Evolutionary conservation across 1,140 invertebrate species (phyloP), one percentile per base, ranked within the genome.

Genomic region (Lycorma delicatula): DNA sequence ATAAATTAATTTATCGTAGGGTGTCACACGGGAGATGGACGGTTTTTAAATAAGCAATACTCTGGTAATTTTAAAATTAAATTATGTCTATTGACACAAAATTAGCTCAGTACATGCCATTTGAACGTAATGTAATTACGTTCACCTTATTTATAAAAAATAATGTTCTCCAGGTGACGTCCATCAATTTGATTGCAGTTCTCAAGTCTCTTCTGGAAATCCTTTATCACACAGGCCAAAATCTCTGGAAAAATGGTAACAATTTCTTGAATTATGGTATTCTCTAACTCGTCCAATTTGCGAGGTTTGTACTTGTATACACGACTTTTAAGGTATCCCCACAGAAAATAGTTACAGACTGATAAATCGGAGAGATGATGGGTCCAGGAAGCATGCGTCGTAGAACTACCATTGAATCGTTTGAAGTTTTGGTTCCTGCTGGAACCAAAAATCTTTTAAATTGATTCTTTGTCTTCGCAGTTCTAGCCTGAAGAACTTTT

Each of bases 261-360:
- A 55, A 62, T 51, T 62, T 60, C 56, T 59, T 56, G 54, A 56
- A 60, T 64, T 55, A 64, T 64, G 26, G 50, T 60, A 47, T 64
- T 59, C 50, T 66, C 65, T 47, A 68, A 53, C 38, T 56, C 58
- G 54, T 66, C 46, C 38, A 68, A 54, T 50, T 67, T 53, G n/a
- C 57, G 23, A 56, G 65, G 63, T 59, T 60, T 61, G 58, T 67
- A 62, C 48, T 28, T 47, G 51, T 60, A 67, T 49, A 66, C 56
- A 26, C 44, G 48, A 47, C 61, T 58, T 60, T 67, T 64, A 34
- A 65, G 57, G 50, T 59, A 60, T n/a, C 22, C 58, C 64, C 59
- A 65, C 25, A 71, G 55, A 58, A 66, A 72, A 59, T 70, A 72
- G 54, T 73, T 66, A 26, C 56, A 54, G 27, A 61, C 29, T 20